Conservation (phyloP, 1,140 invertebrate genomes). For the Aphidius gifuensis region DNA sequence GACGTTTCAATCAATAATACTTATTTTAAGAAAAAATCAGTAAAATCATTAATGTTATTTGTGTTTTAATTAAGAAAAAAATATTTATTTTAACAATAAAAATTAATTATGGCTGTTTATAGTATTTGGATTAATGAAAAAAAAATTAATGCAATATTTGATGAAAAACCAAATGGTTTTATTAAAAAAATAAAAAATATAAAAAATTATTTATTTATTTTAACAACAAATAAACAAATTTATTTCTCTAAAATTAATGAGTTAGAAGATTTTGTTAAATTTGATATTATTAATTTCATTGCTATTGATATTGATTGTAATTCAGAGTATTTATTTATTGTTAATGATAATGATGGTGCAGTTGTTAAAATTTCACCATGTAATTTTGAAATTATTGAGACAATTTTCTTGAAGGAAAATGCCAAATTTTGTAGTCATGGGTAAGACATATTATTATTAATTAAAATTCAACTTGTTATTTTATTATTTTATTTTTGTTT, state of each 20-base stretch:
- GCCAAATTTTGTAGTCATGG: slow-evolving; percentile 63
- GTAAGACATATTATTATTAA: slow-evolving; percentile 29
- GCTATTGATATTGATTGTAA: slow-evolving; percentile 64
- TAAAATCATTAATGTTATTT: no score
- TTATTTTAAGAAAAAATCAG: no score
- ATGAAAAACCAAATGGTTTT: slow-evolving; percentile 39
- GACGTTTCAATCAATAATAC: no score
- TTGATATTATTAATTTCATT: slow-evolving; percentile 34
- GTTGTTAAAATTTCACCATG: slow-evolving; percentile 59
- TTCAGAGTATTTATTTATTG: slow-evolving; percentile 60
- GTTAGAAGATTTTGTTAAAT: background rate
- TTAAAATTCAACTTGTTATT: background rate
- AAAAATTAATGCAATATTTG: slow-evolving; percentile 37
- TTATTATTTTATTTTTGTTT: slow-evolving; percentile 8
- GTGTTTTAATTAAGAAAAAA: no score
- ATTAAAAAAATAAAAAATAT: slow-evolving; percentile 42
- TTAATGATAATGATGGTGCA: slow-evolving; percentile 59
- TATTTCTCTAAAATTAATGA: slow-evolving; percentile 41
- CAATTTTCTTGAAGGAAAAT: slow-evolving; percentile 64
- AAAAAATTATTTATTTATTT: slow-evolving; percentile 43
- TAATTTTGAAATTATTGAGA: slow-evolving; percentile 57
- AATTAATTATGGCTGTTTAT: no score
- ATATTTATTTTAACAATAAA: no score
- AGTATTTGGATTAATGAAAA: slow-evolving; percentile 45
- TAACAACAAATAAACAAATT: slow-evolving; percentile 41